Evolutionary conservation across 1,140 invertebrate genomes (phyloP).

Genomic region (Protaetia brevitarsis): DNA sequence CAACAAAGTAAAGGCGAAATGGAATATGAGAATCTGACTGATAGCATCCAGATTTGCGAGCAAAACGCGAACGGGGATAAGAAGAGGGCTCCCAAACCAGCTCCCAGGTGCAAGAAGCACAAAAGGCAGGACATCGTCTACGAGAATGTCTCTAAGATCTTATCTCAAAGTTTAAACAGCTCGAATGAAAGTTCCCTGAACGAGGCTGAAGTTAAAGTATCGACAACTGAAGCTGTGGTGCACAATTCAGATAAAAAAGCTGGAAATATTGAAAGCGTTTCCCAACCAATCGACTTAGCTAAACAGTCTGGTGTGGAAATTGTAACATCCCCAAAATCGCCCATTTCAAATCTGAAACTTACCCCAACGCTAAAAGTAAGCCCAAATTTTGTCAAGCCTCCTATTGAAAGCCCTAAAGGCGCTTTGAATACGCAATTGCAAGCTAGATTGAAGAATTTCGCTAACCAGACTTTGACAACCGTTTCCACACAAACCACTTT

Average conservation of each 20-base stretch:
- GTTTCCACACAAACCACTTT: constrained; percentile 23
- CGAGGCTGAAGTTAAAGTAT: constrained; percentile 25
- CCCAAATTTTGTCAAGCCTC: constrained; percentile 38
- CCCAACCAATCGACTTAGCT: too few relatives aligned
- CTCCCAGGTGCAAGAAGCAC: constrained; percentile 43
- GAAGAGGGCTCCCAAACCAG: constrained; percentile 37
- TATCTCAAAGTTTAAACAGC: constrained; percentile 28
- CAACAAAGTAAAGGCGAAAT: constrained; percentile 22
- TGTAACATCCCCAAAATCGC: neutral
- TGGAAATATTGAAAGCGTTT: too few relatives aligned
- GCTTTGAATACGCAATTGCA: constrained; percentile 45
- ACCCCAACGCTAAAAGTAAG: constrained; percentile 30
- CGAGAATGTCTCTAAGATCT: constrained; percentile 35
- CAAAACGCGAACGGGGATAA: constrained; percentile 33
- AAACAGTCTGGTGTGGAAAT: neutral
- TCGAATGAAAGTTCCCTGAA: constrained; percentile 34
- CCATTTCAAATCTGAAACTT: neutral
- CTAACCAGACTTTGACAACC: constrained; percentile 24
- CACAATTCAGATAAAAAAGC: constrained; percentile 25
- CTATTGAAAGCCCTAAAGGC: constrained; percentile 43
- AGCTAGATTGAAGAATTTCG: constrained; percentile 40
- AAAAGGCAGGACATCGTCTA: constrained; percentile 39
- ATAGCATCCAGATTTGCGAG: constrained; percentile 45
- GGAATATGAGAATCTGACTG: constrained; percentile 39
- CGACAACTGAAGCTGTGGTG: constrained; percentile 36